Percentiles rank a stretch among this genome's conserved stretches.
Conservation (phyloP, 2,113 vertebrate genomes). For the Parus major region DNA sequence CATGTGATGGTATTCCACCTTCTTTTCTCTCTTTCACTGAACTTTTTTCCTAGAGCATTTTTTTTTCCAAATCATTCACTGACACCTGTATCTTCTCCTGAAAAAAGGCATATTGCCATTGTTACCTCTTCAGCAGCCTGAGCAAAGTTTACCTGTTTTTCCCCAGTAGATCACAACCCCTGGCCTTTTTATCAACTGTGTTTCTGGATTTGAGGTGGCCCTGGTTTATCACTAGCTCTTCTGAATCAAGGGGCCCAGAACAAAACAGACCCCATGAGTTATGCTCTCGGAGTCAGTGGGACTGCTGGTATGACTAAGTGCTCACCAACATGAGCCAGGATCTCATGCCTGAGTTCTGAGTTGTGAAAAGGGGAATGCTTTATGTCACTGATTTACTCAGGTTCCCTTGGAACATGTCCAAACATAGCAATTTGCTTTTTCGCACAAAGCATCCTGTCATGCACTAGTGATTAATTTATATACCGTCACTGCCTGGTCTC, state of each 20-base stretch:
- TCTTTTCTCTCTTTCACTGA: background rate
- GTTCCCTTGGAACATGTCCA: constrained; percentile 17
- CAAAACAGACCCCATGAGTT: constrained; percentile 9
- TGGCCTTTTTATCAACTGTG: background rate
- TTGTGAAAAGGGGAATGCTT: constrained; percentile 41
- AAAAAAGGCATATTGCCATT: background rate
- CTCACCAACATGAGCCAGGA: constrained; percentile 31
- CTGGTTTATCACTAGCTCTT: background rate
- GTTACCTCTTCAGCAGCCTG: background rate
- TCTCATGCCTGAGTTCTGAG: constrained; percentile 9
- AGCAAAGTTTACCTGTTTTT: constrained; percentile 5
- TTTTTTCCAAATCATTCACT: background rate
- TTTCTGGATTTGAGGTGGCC: background rate
- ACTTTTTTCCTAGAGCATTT: background rate
- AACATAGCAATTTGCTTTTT: constrained; percentile 34
- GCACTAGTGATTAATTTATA: constrained; percentile 22
- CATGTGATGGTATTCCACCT: background rate
- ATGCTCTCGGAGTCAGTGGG: background rate
- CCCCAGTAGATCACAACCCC: background rate
- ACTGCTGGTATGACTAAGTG: constrained; percentile 26
- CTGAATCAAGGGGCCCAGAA: constrained; percentile 1
- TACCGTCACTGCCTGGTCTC: background rate
- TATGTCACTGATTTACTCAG: constrained; percentile 53
- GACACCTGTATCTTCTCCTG: background rate
- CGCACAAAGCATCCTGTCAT: constrained; percentile 40